Evolutionary conservation across 2,113 vertebrate genomes (phyloP), one percentile per base, ranked within the genome.

Genomic region (Rallus limicola): DNA sequence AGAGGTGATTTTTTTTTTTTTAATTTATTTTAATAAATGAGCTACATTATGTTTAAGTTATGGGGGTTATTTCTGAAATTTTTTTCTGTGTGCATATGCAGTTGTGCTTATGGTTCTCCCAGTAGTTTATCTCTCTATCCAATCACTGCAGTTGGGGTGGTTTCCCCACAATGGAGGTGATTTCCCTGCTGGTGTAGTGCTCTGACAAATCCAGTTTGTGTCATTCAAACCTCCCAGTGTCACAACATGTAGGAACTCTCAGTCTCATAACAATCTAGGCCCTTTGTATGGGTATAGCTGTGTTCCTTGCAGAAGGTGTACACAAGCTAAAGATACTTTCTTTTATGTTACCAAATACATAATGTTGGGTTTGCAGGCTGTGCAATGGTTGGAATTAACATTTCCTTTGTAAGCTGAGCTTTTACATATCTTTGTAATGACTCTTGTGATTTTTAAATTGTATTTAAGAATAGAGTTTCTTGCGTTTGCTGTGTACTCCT

Each of bases 1-100:
- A 18, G 98, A 98, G 98, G 98, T 98, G 83, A 96, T 78, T n/a
- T 21, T 80, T 58, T 36, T n/a, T 10, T 23, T 23, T 23, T 10
- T 23, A 48, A 15, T 16, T 67, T 65, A 65, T 7, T 26, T 72
- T 40, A 33, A 50, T 56, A 75, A 82, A 44, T 53, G 26, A 75
- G 11, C 48, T 67, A 31, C 34, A 48, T 21, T 62, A 18, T 26
- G 28, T 3, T 74, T 56, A 56, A 75, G 18, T 62, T 67, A 21
- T 4, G 19, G 36, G 15, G 13, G 7, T 6, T 4, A 36, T 55
- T 74, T 76, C 36, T 36, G 44, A 71, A 86, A 34, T 11, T 2
- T 58, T 68, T 16, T 78, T 53, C 28, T 69, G 5, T 34, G 18
- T 71, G 38, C 34, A 48, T 56, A 16, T 2, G 1, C 2, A 5